Evolutionary conservation across 2,113 vertebrate genomes (phyloP), one percentile per base, ranked within the genome.

Genomic region (Pomatostomus ruficeps): DNA sequence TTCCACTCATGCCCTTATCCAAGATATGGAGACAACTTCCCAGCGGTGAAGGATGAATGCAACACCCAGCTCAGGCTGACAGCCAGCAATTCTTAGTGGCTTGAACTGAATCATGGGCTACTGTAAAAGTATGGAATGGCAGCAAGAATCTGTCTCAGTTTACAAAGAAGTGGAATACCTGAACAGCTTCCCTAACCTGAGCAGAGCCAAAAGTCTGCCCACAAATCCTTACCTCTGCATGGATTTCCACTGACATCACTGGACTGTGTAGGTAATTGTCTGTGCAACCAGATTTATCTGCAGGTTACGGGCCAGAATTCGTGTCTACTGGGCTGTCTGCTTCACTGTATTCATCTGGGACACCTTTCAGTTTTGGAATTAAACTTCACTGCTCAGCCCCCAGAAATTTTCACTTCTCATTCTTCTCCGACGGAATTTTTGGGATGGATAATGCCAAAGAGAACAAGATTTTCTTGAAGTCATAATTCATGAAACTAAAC

Each of bases 201-300:
- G 48, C 51, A 90, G n/a, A 71, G 68, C 46, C 91, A 88, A 90
- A 36, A 1, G 22, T 43, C 79, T 88, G 51, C 72, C 43, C 29
- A 29, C 46, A 84, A 76, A 74, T 62, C 72, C 55, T 80, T 36
- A 93, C 51, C 35, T 88, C 55, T 86, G 35, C 31, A 16, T 52
- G 59, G 59, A 67, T 91, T 95, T 91, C 83, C 86, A 92, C 79
- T 88, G 86, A 91, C 79, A 88, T 89, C 88, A 91, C 52, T 26
- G 55, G 20, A 17, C 59, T 61, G 40, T 28, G 22, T 35, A 89
- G 89, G 52, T 75, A 93, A 92, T 74, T 48, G 51, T 43, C 76
- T 59, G 52, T 48, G 68, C 57, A 78, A 85, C 54, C 17, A 89
- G 65, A 95, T 89, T 74, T 74, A 73, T 92, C 89, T 91, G 48